Conservation (phyloP, 2,797 vertebrate genomes). For the Enteromius treurensis region DNA sequence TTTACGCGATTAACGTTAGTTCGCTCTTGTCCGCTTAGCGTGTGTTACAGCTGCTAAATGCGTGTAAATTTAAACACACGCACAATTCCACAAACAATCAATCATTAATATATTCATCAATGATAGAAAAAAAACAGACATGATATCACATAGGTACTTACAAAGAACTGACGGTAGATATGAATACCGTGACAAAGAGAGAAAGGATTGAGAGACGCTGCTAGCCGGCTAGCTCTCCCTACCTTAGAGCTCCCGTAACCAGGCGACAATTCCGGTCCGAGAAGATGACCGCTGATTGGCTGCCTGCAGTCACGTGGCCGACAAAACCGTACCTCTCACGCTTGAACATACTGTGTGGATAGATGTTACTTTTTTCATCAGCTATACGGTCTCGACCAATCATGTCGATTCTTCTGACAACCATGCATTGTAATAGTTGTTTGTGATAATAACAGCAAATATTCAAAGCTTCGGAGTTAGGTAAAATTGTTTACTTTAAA, state of each 20-base stretch:
- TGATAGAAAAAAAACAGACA: not conserved
- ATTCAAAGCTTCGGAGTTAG: not conserved
- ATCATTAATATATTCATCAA: not conserved
- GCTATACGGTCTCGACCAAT: not conserved
- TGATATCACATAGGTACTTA: slow-evolving; percentile 28
- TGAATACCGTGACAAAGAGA: slow-evolving; percentile 38
- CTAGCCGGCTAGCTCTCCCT: slow-evolving; percentile 50
- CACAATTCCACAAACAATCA: not conserved
- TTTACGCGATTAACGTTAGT: not conserved
- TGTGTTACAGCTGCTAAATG: slow-evolving; percentile 21
- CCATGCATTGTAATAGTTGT: not conserved
- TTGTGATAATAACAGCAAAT: not conserved
- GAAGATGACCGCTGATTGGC: slow-evolving; percentile 5
- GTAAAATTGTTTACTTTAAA: not conserved
- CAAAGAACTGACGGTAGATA: slow-evolving; percentile 50
- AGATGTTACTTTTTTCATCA: not conserved
- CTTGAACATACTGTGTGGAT: not conserved
- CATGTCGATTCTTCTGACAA: not conserved
- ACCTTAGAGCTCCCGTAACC: slow-evolving; percentile 25
- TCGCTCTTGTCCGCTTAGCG: slow-evolving; percentile 23
- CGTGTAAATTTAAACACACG: slow-evolving; percentile 7
- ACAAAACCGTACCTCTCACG: not conserved
- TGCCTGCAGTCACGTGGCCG: not conserved
- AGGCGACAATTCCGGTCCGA: slow-evolving; percentile 40
- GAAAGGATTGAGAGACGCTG: slow-evolving; percentile 20